phyloP scores from a whole-genome alignment of 2,797 vertebrate species.

The Malurus leucopterus region DNA sequence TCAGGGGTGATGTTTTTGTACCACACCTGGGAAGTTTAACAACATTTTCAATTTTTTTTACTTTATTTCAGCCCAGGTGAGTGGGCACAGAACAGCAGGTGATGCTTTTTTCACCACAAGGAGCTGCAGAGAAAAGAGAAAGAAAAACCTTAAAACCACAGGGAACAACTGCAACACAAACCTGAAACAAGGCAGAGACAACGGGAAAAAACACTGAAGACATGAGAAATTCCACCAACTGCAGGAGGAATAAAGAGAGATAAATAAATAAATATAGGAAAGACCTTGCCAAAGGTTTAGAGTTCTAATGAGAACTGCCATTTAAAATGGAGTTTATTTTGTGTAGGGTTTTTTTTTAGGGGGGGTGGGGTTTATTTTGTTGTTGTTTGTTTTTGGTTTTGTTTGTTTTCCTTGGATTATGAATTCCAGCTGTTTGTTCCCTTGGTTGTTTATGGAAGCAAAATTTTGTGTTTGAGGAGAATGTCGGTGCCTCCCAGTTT shows the following conservation, averaged over 20 bases:
- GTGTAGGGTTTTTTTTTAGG: not conserved
- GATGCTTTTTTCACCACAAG: not conserved
- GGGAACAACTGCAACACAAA: not conserved
- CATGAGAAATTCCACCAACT: not conserved
- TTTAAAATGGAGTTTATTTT: not conserved
- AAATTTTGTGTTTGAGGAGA: fast-evolving
- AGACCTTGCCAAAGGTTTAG: fast-evolving
- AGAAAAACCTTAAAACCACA: not conserved
- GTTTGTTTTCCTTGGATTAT: no score
- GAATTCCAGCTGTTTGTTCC: not conserved
- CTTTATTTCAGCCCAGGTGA: not conserved
- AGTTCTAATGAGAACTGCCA: not conserved
- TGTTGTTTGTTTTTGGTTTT: no score
- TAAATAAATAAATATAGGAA: not conserved
- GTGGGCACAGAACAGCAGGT: not conserved
- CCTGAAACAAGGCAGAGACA: not conserved
- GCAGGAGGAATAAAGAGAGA: not conserved
- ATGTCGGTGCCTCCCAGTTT: no score
- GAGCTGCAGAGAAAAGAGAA: not conserved
- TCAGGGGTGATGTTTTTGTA: no score
- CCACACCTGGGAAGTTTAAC: not conserved
- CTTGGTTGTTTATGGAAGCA: not conserved
- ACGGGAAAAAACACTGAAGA: not conserved
- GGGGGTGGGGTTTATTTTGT: no score
- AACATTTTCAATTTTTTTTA: not conserved